These are phyloP conservation scores for Lagopus muta DNA, from an alignment of 2,113 vertebrate species.

Conservation along the genomic window DNA sequence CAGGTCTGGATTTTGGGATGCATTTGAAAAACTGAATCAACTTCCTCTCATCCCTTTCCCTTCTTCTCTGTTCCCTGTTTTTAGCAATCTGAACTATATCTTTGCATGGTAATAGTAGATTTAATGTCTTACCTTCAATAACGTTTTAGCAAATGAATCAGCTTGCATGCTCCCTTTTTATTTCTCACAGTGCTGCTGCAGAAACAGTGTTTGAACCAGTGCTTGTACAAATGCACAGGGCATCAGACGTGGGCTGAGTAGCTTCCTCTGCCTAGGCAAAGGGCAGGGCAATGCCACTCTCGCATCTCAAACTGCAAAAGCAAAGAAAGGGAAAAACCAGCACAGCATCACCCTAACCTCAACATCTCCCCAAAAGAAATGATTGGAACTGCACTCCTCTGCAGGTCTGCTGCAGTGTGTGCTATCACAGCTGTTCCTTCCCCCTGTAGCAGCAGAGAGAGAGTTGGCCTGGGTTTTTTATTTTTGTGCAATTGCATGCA, in stretches of 20 bases:
- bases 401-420: not conserved
- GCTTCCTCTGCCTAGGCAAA: not conserved
- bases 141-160: conserved; percentile 40
- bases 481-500: not conserved
- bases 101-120: not conserved
- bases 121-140: conserved; percentile 12
- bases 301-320: not conserved
- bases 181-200: not conserved
- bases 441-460: not conserved
- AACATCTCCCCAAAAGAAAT: not conserved
- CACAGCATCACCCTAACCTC: not conserved
- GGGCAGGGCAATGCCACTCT: not conserved
- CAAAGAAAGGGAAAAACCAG: not conserved
- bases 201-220: not conserved
- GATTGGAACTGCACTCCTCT: not conserved
- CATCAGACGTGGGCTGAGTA: not conserved
- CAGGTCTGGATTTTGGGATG: not conserved
- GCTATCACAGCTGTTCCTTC: rapidly evolving
- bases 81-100: not conserved
- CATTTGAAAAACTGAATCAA: not conserved
- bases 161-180: not conserved
- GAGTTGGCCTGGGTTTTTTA: not conserved
- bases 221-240: not conserved
- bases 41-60: not conserved
- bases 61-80: not conserved